Conservation (phyloP, 2,888 invertebrate genomes). For the Malachius bipustulatus region DNA sequence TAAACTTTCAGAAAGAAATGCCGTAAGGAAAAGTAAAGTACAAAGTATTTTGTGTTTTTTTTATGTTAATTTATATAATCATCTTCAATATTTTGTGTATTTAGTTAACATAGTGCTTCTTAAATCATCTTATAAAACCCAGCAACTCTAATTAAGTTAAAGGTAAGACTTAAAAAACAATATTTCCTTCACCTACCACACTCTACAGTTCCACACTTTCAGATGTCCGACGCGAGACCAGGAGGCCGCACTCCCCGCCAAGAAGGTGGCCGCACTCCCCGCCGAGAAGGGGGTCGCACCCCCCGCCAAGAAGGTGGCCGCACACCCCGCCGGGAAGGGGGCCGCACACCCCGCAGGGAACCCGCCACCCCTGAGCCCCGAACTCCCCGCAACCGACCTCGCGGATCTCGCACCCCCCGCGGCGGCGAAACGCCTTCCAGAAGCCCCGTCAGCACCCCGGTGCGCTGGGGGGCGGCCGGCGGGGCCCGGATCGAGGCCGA, state of each 20-base stretch:
- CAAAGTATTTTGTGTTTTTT: too few species aligned
- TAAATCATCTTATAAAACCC: too few species aligned
- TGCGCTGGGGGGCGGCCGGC: constrained; percentile 37
- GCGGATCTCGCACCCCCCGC: constrained; percentile 41
- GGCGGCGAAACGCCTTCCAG: constrained; percentile 37
- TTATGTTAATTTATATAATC: too few species aligned
- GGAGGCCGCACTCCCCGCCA: constrained; percentile 9
- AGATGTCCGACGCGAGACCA: too few species aligned
- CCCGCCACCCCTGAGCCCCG: constrained; percentile 31
- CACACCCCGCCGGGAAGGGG: constrained; percentile 11
- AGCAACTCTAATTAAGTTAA: too few species aligned
- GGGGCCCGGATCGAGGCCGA: constrained; percentile 30
- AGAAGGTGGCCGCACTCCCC: constrained; percentile 8
- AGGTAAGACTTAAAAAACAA: too few species aligned
- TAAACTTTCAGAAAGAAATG: too few species aligned
- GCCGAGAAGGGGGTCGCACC: constrained; percentile 11
- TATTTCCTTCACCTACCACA: too few species aligned
- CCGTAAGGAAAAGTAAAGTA: too few species aligned
- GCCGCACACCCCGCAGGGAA: constrained; percentile 13
- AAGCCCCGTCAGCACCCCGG: constrained; percentile 31
- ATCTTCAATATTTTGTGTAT: too few species aligned
- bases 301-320: constrained; percentile 11
- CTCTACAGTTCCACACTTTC: too few species aligned
- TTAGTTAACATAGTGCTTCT: too few species aligned
- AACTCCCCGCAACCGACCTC: constrained; percentile 40